Conservation (phyloP, 37 sponge, comb jelly and placozoan species). For the Aplysina aerophoba region DNA sequence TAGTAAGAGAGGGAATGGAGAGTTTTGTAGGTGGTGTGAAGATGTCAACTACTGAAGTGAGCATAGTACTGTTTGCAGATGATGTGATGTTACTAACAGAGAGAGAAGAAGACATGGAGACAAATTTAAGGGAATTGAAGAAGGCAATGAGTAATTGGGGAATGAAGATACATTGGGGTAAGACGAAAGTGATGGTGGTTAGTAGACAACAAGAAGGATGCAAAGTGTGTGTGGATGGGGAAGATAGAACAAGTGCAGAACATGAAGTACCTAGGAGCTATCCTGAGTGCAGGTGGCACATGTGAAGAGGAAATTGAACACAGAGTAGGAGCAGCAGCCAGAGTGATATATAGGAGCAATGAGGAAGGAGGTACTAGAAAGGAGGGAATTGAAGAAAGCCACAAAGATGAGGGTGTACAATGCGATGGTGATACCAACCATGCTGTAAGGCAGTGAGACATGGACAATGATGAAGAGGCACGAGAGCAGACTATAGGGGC, state of each 20-base stretch:
- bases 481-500: constrained; percentile 2
- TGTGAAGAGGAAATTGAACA: background rate
- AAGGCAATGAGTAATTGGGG: background rate
- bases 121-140: background rate
- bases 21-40: background rate
- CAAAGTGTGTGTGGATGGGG: background rate
- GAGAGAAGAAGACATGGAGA: background rate
- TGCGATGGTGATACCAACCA: background rate
- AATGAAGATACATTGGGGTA: background rate
- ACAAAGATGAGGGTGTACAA: background rate
- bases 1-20: background rate
- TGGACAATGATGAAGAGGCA: background rate
- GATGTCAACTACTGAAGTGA: background rate
- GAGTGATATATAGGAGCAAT: background rate
- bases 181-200: constrained; percentile 8
- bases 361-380: background rate
- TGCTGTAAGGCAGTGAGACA: background rate
- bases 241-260: background rate
- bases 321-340: background rate
- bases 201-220: background rate
- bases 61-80: background rate
- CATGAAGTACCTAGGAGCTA: background rate
- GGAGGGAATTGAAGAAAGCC: background rate
- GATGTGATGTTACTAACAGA: background rate
- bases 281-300: background rate